phyloP scores from a whole-genome alignment of 2,113 vertebrate species.

The Melierax canorus region DNA sequence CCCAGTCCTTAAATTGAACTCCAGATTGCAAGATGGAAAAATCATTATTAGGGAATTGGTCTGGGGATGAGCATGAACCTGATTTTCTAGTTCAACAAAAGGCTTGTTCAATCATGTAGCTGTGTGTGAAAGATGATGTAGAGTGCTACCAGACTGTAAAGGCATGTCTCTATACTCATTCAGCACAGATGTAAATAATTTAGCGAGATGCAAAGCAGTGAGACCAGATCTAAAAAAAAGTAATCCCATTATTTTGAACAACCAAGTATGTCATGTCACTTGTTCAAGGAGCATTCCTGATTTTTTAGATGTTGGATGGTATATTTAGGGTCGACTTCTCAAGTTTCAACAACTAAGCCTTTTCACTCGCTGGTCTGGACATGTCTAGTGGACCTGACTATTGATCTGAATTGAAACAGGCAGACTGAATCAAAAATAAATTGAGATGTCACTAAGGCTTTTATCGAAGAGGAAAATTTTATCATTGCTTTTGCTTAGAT shows the following conservation, averaged over 20 bases:
- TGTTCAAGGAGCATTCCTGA: neutral
- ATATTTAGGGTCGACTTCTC: neutral
- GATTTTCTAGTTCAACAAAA: conserved; percentile 6
- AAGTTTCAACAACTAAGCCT: neutral
- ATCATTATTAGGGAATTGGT: conserved; percentile 5
- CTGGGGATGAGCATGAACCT: neutral
- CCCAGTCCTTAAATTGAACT: neutral
- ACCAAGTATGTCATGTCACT: neutral
- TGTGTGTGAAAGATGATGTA: neutral
- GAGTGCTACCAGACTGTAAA: neutral
- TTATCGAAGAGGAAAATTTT: conserved; percentile 41
- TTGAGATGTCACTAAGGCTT: neutral
- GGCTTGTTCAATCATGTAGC: neutral
- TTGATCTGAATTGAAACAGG: conserved; percentile 11
- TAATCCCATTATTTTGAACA: neutral
- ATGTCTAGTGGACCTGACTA: neutral
- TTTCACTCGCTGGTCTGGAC: neutral
- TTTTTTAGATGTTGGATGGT: neutral
- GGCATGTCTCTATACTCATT: neutral
- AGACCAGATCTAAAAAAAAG: neutral
- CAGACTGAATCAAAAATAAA: conserved; percentile 10
- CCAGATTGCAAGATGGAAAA: conserved; percentile 15
- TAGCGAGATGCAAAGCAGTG: neutral
- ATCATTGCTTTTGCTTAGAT: neutral
- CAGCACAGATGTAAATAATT: neutral